These are phyloP conservation scores for Ginglymostoma cirratum DNA, from an alignment of 2,113 vertebrate genomes.

Conservation along the genomic window DNA sequence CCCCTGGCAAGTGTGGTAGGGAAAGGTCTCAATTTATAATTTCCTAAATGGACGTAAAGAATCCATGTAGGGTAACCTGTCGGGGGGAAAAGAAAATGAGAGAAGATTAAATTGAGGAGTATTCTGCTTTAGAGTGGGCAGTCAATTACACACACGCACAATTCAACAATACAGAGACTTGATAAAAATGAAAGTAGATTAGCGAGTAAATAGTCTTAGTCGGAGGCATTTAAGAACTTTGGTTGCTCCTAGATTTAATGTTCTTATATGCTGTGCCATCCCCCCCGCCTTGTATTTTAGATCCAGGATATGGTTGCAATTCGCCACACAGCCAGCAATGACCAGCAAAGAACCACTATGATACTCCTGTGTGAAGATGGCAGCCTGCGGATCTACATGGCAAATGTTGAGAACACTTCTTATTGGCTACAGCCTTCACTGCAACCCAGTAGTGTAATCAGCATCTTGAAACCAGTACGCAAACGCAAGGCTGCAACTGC, in stretches of 20 bases:
- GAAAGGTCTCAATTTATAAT: not conserved
- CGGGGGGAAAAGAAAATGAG: not conserved
- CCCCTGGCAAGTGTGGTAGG: not conserved
- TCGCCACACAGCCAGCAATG: constrained; percentile 89
- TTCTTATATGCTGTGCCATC: no score
- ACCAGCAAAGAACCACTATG: constrained; percentile 97
- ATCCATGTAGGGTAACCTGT: not conserved
- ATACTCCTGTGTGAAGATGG: constrained; percentile 95
- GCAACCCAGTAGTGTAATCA: constrained; percentile 90
- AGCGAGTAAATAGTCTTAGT: not conserved
- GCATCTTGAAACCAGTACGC: constrained; percentile 92
- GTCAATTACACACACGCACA: not conserved
- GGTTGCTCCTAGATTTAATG: not conserved
- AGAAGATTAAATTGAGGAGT: not conserved
- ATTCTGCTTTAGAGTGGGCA: not conserved
- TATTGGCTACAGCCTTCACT: constrained; percentile 94
- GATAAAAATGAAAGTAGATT: constrained; percentile 10
- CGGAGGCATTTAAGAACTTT: not conserved
- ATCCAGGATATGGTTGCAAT: constrained; percentile 99
- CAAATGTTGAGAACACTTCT: constrained; percentile 91
- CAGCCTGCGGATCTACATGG: constrained; percentile 98
- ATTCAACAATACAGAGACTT: not conserved
- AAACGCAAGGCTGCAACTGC: constrained; percentile 86
- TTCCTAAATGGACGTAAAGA: not conserved
- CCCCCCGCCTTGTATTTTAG: constrained; percentile 50